Conservation (phyloP, 2,888 invertebrate genomes). For the Alviniconcha strummeri region DNA sequence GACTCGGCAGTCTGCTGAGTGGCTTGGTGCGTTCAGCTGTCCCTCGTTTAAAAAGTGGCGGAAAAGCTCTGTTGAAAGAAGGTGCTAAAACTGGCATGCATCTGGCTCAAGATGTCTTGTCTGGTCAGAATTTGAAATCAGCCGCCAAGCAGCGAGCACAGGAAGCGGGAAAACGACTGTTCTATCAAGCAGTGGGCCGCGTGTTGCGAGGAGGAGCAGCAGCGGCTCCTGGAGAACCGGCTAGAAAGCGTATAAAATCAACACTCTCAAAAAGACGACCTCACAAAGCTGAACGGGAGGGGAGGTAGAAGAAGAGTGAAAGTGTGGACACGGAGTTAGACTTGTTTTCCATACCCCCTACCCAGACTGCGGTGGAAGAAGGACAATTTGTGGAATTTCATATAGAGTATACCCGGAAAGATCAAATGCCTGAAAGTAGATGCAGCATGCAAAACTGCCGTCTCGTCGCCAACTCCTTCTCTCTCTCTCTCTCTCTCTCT, state of each 20-base stretch:
- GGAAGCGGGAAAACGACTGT: not conserved
- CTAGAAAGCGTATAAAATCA: not conserved
- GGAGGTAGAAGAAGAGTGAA: not conserved
- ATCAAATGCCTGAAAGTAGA: too few species aligned
- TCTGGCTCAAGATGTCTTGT: constrained; percentile 15
- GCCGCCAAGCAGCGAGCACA: not conserved
- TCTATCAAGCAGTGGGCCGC: not conserved
- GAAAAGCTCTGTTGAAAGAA: constrained; percentile 27
- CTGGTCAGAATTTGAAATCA: constrained; percentile 25
- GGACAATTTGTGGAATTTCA: constrained; percentile 33
- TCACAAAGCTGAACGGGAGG: not conserved
- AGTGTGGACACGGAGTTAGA: constrained; percentile 29
- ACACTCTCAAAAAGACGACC: not conserved
- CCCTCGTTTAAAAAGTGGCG: not conserved
- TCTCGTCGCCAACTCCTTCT: too few species aligned
- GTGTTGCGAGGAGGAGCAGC: not conserved
- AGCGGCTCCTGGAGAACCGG: not conserved
- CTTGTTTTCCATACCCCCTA: constrained; percentile 35
- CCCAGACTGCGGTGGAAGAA: constrained; percentile 31
- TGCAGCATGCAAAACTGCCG: too few species aligned
- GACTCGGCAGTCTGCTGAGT: not conserved
- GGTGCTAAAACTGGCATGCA: constrained; percentile 4
- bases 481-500: too few species aligned
- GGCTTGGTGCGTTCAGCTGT: not conserved
- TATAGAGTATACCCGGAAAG: not conserved